phyloP scores from a whole-genome alignment of 2,113 vertebrate species.

The Pluvialis apricaria region DNA sequence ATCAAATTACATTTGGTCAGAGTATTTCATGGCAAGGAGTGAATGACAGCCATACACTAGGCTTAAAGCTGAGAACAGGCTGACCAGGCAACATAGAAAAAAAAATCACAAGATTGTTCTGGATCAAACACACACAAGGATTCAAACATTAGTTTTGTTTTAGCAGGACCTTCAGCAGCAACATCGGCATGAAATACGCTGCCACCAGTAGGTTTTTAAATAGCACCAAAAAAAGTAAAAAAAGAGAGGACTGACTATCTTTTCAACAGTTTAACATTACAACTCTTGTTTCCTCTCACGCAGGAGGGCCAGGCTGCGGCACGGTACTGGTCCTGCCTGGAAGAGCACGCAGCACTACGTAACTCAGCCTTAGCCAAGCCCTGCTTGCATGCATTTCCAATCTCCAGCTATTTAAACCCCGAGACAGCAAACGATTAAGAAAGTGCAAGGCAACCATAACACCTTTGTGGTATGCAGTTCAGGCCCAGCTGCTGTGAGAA shows the following conservation, averaged over 20 bases:
- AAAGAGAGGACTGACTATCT: background rate
- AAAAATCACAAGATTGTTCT: background rate
- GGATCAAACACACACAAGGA: background rate
- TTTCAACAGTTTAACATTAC: background rate
- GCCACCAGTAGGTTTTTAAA: background rate
- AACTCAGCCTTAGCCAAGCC: background rate
- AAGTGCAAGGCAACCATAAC: background rate
- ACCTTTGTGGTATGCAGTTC: background rate
- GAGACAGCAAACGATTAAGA: background rate
- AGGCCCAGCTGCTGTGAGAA: background rate
- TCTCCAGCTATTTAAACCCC: background rate
- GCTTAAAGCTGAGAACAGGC: background rate
- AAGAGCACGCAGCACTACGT: background rate
- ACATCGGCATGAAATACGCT: background rate
- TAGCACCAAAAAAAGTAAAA: background rate
- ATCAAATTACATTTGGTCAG: background rate
- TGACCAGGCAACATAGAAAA: background rate
- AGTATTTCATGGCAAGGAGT: background rate
- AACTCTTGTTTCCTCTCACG: background rate
- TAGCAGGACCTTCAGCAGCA: background rate
- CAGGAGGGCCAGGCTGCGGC: background rate
- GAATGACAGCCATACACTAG: background rate
- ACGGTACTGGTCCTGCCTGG: background rate
- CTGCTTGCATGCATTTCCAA: background rate
- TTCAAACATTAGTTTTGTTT: background rate